These are phyloP conservation scores for Gambusia yucatana DNA, from an alignment of 2,797 vertebrate species.

Conservation along the genomic window DNA sequence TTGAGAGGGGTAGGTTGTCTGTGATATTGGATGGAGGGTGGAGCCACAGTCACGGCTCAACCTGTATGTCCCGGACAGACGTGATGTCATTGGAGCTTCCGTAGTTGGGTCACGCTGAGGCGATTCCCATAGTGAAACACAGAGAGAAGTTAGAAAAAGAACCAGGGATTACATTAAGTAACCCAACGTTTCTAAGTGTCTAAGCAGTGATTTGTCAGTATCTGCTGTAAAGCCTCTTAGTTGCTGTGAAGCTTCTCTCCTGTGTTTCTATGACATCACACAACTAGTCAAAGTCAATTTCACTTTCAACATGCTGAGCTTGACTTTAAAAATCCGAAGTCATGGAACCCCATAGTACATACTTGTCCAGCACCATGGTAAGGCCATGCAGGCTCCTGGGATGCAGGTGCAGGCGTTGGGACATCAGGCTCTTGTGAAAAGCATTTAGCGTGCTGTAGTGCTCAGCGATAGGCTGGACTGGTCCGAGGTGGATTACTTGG, in stretches of 20 bases:
- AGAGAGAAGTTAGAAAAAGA: too few relatives aligned
- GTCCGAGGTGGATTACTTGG: constrained; percentile 86
- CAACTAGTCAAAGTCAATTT: not conserved
- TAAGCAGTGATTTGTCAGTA: not conserved
- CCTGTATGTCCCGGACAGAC: too few relatives aligned
- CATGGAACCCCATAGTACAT: not conserved
- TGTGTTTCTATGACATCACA: not conserved
- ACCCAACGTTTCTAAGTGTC: too few relatives aligned
- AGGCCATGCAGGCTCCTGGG: constrained; percentile 90
- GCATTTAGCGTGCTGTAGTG: constrained; percentile 84
- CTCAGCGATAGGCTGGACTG: constrained; percentile 85
- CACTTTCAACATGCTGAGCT: not conserved
- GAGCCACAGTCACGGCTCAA: too few relatives aligned
- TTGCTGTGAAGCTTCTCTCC: not conserved
- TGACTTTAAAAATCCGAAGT: not conserved
- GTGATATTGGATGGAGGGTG: too few relatives aligned
- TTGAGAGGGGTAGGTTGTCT: too few relatives aligned
- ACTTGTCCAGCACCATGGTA: constrained; percentile 89
- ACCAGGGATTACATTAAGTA: too few relatives aligned
- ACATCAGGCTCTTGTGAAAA: constrained; percentile 85
- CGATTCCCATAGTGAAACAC: too few relatives aligned
- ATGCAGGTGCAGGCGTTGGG: constrained; percentile 82
- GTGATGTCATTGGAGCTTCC: too few relatives aligned
- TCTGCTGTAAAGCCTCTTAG: not conserved
- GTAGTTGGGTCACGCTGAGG: too few relatives aligned